These are phyloP conservation scores for Drosophila sucinea DNA, from an alignment of 1,140 invertebrate species.

Conservation along the genomic window DNA sequence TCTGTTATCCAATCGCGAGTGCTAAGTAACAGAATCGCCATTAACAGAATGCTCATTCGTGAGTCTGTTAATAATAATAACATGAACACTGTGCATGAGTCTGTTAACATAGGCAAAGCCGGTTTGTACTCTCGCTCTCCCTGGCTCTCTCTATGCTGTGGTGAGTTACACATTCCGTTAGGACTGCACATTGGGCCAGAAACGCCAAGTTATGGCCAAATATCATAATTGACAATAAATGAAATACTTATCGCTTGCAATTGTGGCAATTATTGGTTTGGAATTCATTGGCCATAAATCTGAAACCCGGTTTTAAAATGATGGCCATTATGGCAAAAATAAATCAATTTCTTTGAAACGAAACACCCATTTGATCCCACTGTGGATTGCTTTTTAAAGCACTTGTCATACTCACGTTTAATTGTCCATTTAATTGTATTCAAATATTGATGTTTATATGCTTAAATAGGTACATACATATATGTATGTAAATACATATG, in stretches of 20 bases:
- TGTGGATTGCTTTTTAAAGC: not conserved
- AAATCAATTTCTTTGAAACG: not conserved
- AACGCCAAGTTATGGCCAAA: not conserved
- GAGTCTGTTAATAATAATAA: not conserved
- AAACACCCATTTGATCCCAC: not conserved
- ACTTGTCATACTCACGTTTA: constrained; percentile 7
- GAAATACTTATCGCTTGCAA: not conserved
- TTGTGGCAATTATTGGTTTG: not conserved
- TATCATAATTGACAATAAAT: not conserved
- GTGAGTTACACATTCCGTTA: constrained; percentile 24
- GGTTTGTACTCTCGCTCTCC: constrained; percentile 55
- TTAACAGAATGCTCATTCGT: not conserved
- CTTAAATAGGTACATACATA: not conserved
- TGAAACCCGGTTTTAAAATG: not conserved
- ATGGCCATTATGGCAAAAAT: not conserved
- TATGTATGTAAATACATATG: not conserved
- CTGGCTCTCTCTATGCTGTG: constrained; percentile 20
- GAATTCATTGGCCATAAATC: not conserved
- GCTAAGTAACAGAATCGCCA: not conserved
- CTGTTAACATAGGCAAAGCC: constrained; percentile 59
- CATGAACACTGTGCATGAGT: not conserved
- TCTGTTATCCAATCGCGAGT: not conserved
- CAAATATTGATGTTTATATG: constrained; percentile 11
- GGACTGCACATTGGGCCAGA: not conserved
- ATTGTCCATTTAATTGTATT: constrained; percentile 1